Conservation (phyloP, 2,888 invertebrate genomes). For the Eristalis pertinax region DNA sequence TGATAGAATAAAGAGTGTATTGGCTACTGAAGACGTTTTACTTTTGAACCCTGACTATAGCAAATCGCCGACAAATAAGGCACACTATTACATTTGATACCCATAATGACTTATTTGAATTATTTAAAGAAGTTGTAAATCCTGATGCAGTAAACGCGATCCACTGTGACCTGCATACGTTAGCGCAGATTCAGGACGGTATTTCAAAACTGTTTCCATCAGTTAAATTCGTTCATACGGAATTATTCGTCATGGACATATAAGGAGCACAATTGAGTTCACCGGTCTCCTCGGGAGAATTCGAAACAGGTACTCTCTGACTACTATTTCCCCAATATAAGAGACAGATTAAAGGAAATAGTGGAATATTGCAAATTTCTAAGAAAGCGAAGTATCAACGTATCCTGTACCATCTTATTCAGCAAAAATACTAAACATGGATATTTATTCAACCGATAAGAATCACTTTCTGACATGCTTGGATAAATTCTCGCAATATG, state of each 20-base stretch:
- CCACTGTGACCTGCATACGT: slow-evolving; percentile 7
- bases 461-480: no score
- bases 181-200: slow-evolving; percentile 12
- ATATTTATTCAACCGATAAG: no score
- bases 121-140: slow-evolving; percentile 9
- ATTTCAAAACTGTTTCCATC: slow-evolving; percentile 3
- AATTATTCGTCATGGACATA: slow-evolving; percentile 12
- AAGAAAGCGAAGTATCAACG: neutral
- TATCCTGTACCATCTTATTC: neutral
- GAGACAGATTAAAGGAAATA: neutral
- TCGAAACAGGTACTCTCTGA: neutral
- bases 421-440: no score
- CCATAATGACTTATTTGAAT: neutral
- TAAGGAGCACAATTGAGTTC: slow-evolving; percentile 18
- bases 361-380: slow-evolving; percentile 8
- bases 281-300: slow-evolving; percentile 10
- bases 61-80: neutral
- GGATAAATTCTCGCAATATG: slow-evolving; percentile 25
- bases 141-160: slow-evolving; percentile 23
- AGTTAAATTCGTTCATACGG: slow-evolving; percentile 14
- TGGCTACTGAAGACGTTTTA: no score
- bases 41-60: no score
- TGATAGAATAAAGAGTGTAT: no score
- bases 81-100: neutral
- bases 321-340: slow-evolving; percentile 14